Conservation (phyloP, 2,888 invertebrate genomes). For the Pemphredon lugubris region DNA sequence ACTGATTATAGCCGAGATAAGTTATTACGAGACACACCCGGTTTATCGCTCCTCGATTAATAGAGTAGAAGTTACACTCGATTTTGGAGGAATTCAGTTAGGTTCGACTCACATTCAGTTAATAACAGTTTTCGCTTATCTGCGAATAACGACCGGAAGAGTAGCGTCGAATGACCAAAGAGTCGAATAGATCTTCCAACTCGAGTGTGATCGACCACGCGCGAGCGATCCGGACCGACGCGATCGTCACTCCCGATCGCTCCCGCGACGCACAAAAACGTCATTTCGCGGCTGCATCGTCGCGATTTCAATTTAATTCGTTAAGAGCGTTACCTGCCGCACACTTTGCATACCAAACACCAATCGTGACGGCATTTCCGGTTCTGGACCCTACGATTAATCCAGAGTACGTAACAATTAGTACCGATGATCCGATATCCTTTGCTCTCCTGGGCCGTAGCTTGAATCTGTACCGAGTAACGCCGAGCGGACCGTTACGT, state of each 20-base stretch:
- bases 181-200: neutral
- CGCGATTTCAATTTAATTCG: conserved; percentile 19
- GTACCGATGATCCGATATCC: conserved; percentile 28
- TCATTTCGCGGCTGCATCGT: neutral
- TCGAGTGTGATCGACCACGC: conserved; percentile 29
- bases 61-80: too few species aligned
- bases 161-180: too few species aligned
- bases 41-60: too few species aligned
- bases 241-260: conserved; percentile 9
- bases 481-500: conserved; percentile 32
- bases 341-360: conserved; percentile 45
- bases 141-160: too few species aligned
- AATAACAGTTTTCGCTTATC: too few species aligned
- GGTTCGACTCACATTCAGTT: too few species aligned
- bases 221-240: neutral
- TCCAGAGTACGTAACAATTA: conserved; percentile 51
- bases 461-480: conserved; percentile 21
- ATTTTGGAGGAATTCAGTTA: too few species aligned
- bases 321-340: conserved; percentile 20
- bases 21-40: too few species aligned
- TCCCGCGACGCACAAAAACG: too few species aligned
- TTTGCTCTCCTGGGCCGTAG: conserved; percentile 6
- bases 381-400: conserved; percentile 61
- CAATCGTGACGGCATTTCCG: conserved; percentile 53
- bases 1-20: too few species aligned